phyloP scores from a whole-genome alignment of 2,113 vertebrate species.

The Elachura formosa region DNA sequence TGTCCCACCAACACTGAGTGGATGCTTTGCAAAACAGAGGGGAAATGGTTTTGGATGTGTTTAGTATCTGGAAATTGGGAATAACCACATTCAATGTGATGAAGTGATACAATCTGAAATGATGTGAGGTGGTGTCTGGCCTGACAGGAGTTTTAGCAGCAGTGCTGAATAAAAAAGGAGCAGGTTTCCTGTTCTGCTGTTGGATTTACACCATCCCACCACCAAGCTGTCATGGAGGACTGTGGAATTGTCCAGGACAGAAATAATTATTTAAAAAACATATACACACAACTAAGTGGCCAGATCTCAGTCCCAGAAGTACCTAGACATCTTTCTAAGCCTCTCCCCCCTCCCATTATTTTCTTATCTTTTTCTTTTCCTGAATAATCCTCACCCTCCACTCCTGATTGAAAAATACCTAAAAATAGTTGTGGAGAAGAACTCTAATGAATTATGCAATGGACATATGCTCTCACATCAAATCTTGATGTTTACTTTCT shows the following conservation, averaged over 20 bases:
- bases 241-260: not conserved
- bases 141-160: not conserved
- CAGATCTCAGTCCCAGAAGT: not conserved
- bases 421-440: not conserved
- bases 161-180: not conserved
- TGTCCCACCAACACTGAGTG: fast-evolving
- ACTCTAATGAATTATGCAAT: not conserved
- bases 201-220: not conserved
- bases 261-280: not conserved
- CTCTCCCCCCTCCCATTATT: not conserved
- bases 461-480: not conserved
- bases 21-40: not conserved
- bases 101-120: not conserved
- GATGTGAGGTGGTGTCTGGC: not conserved
- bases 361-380: not conserved
- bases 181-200: not conserved
- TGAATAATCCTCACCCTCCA: not conserved
- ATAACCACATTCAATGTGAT: fast-evolving
- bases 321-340: not conserved
- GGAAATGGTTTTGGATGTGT: not conserved
- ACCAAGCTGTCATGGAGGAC: not conserved
- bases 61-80: not conserved
- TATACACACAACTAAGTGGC: not conserved
- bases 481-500: not conserved
- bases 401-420: not conserved